phyloP scores from a whole-genome alignment of 2,888 invertebrate genomes.

The Ophion slaviceki region DNA sequence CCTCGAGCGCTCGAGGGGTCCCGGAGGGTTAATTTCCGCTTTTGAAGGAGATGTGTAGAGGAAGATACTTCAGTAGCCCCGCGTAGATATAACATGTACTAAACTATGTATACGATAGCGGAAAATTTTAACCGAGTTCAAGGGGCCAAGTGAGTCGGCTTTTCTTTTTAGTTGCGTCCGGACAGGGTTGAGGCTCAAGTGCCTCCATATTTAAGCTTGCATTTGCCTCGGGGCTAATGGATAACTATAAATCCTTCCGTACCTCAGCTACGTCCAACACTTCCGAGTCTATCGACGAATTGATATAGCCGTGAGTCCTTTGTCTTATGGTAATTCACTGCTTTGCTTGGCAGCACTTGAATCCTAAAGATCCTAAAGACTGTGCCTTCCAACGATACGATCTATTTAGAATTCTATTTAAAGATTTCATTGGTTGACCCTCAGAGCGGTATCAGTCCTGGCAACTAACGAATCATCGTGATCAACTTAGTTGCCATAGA shows the following conservation, averaged over 20 bases:
- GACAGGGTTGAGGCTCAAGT: background rate
- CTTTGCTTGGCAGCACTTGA: background rate
- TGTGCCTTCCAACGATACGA: too few species aligned
- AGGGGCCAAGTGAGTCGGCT: constrained; percentile 26
- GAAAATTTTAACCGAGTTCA: constrained; percentile 31
- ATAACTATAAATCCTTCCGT: background rate
- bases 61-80: constrained; percentile 37
- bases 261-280: background rate
- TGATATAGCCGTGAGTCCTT: background rate
- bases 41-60: constrained; percentile 52
- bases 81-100: constrained; percentile 25
- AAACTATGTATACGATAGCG: constrained; percentile 33
- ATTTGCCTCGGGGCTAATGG: constrained; percentile 11
- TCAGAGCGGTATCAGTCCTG: too few species aligned
- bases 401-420: too few species aligned
- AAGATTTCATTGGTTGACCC: too few species aligned
- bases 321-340: background rate
- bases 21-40: constrained; percentile 69
- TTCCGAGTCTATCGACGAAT: background rate
- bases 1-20: constrained; percentile 64
- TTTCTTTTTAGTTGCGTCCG: constrained; percentile 11
- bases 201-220: background rate
- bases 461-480: too few species aligned
- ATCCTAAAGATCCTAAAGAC: too few species aligned
- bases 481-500: too few species aligned